A percentile compares a stretch with the other conserved stretches of the same genome.
Evolutionary conservation across 2,113 vertebrate genomes (phyloP).

Genomic region (Poeciliopsis prolifica): DNA sequence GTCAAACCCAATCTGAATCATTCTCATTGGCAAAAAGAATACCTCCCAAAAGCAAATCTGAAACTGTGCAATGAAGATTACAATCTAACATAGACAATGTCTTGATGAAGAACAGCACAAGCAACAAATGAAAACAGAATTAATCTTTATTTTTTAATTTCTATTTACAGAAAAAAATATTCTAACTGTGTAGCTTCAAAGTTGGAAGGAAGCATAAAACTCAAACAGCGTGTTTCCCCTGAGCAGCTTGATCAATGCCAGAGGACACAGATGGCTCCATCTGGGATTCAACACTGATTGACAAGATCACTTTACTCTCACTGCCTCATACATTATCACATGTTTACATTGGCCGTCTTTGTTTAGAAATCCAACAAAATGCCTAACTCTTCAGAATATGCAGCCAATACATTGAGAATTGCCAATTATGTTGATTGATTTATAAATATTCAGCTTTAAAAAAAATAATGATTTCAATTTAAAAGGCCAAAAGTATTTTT

Average conservation of each 20-base stretch:
- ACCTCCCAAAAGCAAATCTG: background rate
- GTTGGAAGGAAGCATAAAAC: slow-evolving; percentile 37
- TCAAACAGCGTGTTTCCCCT: background rate
- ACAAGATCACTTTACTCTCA: slow-evolving; percentile 20
- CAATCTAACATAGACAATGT: background rate
- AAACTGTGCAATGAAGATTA: background rate
- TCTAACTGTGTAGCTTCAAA: slow-evolving; percentile 3
- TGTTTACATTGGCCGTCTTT: background rate
- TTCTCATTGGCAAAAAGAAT: background rate
- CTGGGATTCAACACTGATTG: slow-evolving; percentile 12
- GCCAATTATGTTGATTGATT: background rate
- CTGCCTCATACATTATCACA: background rate
- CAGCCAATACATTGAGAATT: background rate
- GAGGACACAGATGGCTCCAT: slow-evolving; percentile 30
- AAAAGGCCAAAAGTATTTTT: background rate
- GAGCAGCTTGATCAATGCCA: slow-evolving; percentile 25
- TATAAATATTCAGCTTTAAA: background rate
- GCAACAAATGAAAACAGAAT: background rate
- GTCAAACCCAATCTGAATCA: background rate
- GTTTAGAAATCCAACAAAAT: background rate
- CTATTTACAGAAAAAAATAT: background rate
- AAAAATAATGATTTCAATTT: background rate
- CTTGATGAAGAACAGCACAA: background rate
- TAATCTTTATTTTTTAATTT: slow-evolving; percentile 8
- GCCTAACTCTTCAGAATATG: background rate